Conservation (phyloP, 1,140 invertebrate genomes). For the Copidosoma floridanum region DNA sequence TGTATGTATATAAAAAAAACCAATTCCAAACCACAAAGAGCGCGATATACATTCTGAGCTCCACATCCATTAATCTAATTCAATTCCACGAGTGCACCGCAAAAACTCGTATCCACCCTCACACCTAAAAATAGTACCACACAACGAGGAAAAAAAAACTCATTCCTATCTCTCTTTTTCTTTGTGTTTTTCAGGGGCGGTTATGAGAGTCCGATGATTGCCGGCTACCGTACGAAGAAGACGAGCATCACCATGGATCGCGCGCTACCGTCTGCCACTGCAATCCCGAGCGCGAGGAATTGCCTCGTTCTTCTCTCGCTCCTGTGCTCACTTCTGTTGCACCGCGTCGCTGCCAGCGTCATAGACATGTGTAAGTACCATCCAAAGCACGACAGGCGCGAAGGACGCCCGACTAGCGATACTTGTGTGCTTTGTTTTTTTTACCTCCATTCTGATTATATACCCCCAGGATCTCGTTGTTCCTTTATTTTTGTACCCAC, state of each 20-base stretch:
- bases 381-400: neutral
- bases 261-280: too few relatives aligned
- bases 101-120: neutral
- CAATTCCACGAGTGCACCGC: too few relatives aligned
- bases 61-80: slow-evolving; percentile 10
- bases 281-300: slow-evolving; percentile 41
- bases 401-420: too few relatives aligned
- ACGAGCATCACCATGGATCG: neutral
- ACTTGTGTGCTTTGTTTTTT: neutral
- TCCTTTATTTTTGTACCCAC: slow-evolving; percentile 7
- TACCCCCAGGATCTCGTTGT: neutral
- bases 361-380: slow-evolving; percentile 56
- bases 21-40: too few relatives aligned
- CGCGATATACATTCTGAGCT: too few relatives aligned
- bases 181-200: slow-evolving; percentile 50
- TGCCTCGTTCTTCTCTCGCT: slow-evolving; percentile 42
- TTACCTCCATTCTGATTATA: neutral
- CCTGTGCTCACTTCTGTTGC: slow-evolving; percentile 46
- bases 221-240: slow-evolving; percentile 38
- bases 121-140: neutral
- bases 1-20: too few relatives aligned
- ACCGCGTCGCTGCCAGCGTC: slow-evolving; percentile 43
- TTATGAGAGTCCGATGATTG: slow-evolving; percentile 56
- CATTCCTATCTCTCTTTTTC: too few relatives aligned
- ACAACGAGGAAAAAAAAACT: too few relatives aligned